Evolutionary conservation across 2,888 invertebrate species (phyloP).

Genomic region (Apamea sordens): DNA sequence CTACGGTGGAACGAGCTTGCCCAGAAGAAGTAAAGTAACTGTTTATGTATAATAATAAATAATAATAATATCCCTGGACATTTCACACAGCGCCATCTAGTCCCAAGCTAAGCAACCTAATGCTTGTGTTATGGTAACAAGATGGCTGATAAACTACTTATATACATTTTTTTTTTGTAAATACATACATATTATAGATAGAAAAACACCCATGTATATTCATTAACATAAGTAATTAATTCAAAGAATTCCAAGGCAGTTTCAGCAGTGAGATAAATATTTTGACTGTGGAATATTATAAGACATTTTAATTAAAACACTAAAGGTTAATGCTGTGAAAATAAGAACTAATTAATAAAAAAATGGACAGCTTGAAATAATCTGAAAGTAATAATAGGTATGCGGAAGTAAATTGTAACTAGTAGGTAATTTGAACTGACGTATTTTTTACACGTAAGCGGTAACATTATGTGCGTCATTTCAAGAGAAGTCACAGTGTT

Average conservation of each 20-base stretch:
- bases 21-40: too few relatives aligned
- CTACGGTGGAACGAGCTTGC: too few relatives aligned
- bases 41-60: too few relatives aligned
- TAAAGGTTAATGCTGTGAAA: conserved; percentile 6
- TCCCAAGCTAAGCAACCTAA: too few relatives aligned
- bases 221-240: not conserved
- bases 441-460: conserved; percentile 13
- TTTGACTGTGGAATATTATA: not conserved
- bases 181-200: too few relatives aligned
- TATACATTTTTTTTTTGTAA: too few relatives aligned
- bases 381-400: conserved; percentile 16
- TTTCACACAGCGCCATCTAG: too few relatives aligned
- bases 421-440: not conserved
- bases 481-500: conserved; percentile 11
- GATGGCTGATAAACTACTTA: too few relatives aligned
- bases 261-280: too few relatives aligned
- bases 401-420: conserved; percentile 36
- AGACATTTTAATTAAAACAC: not conserved
- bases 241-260: not conserved
- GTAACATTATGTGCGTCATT: conserved; percentile 26
- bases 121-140: too few relatives aligned
- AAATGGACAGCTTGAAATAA: not conserved
- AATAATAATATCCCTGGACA: too few relatives aligned
- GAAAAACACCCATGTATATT: too few relatives aligned
- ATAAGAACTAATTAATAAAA: not conserved